Base-by-base conservation (phyloP, 2,797 vertebrate genomes). In the Morus bassanus region DNA sequence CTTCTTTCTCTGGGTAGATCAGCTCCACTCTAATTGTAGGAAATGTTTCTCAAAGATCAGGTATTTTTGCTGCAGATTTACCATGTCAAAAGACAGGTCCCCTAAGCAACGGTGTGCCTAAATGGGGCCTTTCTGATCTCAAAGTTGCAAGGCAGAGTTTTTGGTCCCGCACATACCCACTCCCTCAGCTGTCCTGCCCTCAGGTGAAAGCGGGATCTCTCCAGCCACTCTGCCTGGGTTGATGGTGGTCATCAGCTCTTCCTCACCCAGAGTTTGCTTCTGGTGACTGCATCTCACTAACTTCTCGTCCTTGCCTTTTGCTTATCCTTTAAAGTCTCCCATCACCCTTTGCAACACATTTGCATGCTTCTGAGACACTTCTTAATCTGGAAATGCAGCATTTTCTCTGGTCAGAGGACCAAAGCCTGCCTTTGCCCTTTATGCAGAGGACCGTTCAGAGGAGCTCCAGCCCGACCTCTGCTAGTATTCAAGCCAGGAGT, bases 141-240 rank as follows among this genome's bases (percentile, higher is more conserved):
- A 43, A 28, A 4, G 2, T 10, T 35, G 13, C 16, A 45, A 67
- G 28, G n/a, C 59, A 45, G 33, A 45, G 15, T 56, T 56, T 56
- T 57, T 37, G 37, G 46, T 46, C 28, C 74, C 51, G 39, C 54
- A 33, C 23, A 23, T 23, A 25, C 5, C 6, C 6, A 0, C 21
- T 78, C 8, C 23, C 45, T 64, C 88, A 63, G 33, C 46, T 53
- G 31, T 72, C 28, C 75, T 85, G 41, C 45, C 25, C 45, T 43
- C 35, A 15, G 19, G 17, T 30, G 43, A 53, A 59, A 57, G n/a
- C 0, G 0, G 24, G n/a, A 43, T 30, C 12, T 68, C 56, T 46
- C 61, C 68, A 70, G 45, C 7, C 50, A 5, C n/a, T 41, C 65
- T 31, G 24, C 15, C 41, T 48, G 5, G 28, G 6, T 4, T 37